Evolutionary conservation across 2,797 vertebrate genomes (phyloP).

Genomic region (Hyperoplus lanceolatus): DNA sequence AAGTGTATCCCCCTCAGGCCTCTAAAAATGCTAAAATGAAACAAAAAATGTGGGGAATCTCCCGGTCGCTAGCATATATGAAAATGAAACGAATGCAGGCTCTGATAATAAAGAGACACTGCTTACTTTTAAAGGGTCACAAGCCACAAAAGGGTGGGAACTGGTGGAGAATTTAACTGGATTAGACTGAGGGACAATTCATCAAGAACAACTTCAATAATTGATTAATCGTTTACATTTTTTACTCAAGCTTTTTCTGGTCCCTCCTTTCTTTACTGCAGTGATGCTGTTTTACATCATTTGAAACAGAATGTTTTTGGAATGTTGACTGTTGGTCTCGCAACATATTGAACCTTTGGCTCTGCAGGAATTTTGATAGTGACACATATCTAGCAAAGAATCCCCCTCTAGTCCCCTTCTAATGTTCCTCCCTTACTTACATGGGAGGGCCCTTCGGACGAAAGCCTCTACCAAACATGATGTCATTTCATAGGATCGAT

Average conservation of each 20-base stretch:
- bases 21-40: background rate
- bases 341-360: background rate
- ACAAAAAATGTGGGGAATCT: background rate
- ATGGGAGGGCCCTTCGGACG: background rate
- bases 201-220: background rate
- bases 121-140: background rate
- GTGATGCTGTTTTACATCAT: background rate
- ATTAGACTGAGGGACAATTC: background rate
- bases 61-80: background rate
- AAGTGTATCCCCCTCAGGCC: background rate
- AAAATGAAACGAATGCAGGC: background rate
- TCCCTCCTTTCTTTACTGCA: background rate
- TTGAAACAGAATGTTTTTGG: background rate
- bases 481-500: conserved; percentile 18
- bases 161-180: background rate
- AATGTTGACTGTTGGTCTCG: background rate
- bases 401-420: background rate
- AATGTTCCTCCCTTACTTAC: background rate
- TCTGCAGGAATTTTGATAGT: background rate
- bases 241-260: background rate
- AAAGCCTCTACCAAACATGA: background rate
- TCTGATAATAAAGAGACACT: background rate
- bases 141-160: background rate
- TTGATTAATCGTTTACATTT: background rate
- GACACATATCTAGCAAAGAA: background rate